Conservation (phyloP, 2,113 vertebrate species). For the Thinocorus orbignyianus region DNA sequence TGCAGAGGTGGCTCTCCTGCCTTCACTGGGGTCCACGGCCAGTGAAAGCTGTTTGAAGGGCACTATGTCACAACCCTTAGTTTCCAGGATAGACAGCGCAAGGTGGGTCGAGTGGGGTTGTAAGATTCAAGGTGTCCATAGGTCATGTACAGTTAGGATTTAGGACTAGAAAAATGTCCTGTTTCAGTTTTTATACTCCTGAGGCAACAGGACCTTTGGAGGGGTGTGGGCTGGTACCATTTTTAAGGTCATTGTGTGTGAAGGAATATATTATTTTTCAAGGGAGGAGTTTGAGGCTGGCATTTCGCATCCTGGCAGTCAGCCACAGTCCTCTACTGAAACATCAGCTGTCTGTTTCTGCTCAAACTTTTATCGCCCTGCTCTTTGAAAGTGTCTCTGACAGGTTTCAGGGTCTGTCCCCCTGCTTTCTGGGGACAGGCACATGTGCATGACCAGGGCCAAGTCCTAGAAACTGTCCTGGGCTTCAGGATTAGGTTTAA, state of each 20-base stretch:
- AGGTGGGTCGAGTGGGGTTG: neutral
- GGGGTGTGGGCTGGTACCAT: neutral
- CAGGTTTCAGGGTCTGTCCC: neutral
- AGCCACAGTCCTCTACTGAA: neutral
- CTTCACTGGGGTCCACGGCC: neutral
- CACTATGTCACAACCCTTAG: neutral
- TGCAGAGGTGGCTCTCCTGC: neutral
- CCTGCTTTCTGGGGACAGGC: too few species aligned
- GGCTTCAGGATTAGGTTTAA: neutral
- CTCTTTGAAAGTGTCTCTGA: neutral
- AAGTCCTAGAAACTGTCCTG: neutral
- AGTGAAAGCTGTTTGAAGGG: neutral
- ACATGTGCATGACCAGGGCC: neutral
- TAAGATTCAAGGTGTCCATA: neutral
- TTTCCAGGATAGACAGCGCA: neutral
- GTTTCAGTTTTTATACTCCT: neutral
- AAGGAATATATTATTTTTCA: neutral
- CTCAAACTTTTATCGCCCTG: neutral
- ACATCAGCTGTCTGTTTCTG: neutral
- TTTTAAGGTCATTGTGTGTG: neutral
- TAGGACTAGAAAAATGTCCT: neutral
- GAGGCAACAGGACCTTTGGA: neutral
- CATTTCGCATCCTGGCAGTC: neutral
- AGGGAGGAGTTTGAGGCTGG: neutral
- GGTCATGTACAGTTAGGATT: neutral